phyloP scores from a whole-genome alignment of 64 coral and sea anemone species.

The Montipora foliosa region DNA sequence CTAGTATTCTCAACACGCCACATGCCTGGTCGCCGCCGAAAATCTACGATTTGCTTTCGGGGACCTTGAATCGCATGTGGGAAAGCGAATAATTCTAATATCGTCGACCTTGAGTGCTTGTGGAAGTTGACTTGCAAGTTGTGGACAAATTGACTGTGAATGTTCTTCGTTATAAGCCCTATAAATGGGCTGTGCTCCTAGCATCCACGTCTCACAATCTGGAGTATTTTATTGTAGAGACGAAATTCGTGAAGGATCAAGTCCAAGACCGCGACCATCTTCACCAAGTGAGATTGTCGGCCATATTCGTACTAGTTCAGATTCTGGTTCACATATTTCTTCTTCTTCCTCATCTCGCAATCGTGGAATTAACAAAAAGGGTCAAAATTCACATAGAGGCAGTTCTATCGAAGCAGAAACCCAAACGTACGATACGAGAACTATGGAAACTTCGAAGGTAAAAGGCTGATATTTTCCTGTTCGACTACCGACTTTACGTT shows the following conservation, averaged over 20 bases:
- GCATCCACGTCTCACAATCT: slow-evolving; percentile 99
- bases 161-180: slow-evolving; percentile 76
- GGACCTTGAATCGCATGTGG: slow-evolving; percentile 63
- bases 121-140: slow-evolving; percentile 48
- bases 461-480: slow-evolving; percentile 59
- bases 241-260: slow-evolving; percentile 96
- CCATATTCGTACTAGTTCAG: slow-evolving; percentile 99
- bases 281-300: slow-evolving; percentile 98
- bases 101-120: slow-evolving; percentile 32
- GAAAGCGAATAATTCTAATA: slow-evolving; percentile 62
- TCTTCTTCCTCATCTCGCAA: slow-evolving; percentile 90
- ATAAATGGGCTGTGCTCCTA: slow-evolving; percentile 99
- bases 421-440: slow-evolving; percentile 93
- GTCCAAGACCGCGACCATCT: slow-evolving; percentile 90
- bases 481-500: slow-evolving; percentile 23
- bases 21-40: slow-evolving; percentile 31
- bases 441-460: slow-evolving; percentile 94
- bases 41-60: slow-evolving; percentile 33
- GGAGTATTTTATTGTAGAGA: slow-evolving; percentile 98
- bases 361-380: slow-evolving; percentile 88
- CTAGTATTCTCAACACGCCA: slow-evolving; percentile 33
- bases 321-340: slow-evolving; percentile 95
- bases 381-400: slow-evolving; percentile 88
- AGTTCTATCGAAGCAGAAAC: slow-evolving; percentile 99
- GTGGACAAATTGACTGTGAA: slow-evolving; percentile 61